These are phyloP conservation scores for Scartelaos histophorus DNA, from an alignment of 2,113 vertebrate genomes.

Conservation along the genomic window DNA sequence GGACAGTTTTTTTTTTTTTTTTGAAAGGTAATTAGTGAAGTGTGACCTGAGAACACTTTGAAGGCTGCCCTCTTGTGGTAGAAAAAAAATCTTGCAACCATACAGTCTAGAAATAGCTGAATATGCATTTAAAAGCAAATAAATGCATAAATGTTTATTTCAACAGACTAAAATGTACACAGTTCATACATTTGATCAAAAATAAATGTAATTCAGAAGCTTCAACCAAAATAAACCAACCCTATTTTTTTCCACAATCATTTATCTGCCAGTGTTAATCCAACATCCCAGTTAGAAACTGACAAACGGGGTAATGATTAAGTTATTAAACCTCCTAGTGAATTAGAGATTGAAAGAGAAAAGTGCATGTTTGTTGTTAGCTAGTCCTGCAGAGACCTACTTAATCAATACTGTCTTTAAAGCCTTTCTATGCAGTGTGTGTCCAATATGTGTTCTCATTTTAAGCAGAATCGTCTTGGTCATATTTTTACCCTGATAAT, in stretches of 20 bases:
- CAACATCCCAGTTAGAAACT: slow-evolving; percentile 51
- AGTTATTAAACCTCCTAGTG: slow-evolving; percentile 30
- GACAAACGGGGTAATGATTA: slow-evolving; percentile 32
- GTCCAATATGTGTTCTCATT: slow-evolving; percentile 1
- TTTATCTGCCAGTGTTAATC: slow-evolving; percentile 28
- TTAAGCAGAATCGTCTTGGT: slow-evolving; percentile 5
- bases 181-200: slow-evolving; percentile 47
- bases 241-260: slow-evolving; percentile 32
- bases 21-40: too few species aligned
- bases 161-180: slow-evolving; percentile 57
- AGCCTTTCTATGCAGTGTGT: slow-evolving; percentile 8
- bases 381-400: slow-evolving; percentile 14
- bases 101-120: not conserved
- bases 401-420: slow-evolving; percentile 52
- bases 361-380: slow-evolving; percentile 32
- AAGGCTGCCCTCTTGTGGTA: slow-evolving; percentile 46
- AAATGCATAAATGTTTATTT: slow-evolving; percentile 75
- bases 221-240: slow-evolving; percentile 38
- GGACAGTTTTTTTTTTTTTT: too few species aligned
- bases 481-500: not conserved
- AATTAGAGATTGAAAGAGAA: slow-evolving; percentile 24
- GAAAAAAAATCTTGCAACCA: slow-evolving; percentile 3
- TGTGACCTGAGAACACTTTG: not conserved
- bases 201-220: slow-evolving; percentile 51
- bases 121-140: too few species aligned